A percentile compares a stretch with the other conserved stretches of the same genome.
Conservation (phyloP, 1,140 invertebrate species). For the Vanessa atalanta region DNA sequence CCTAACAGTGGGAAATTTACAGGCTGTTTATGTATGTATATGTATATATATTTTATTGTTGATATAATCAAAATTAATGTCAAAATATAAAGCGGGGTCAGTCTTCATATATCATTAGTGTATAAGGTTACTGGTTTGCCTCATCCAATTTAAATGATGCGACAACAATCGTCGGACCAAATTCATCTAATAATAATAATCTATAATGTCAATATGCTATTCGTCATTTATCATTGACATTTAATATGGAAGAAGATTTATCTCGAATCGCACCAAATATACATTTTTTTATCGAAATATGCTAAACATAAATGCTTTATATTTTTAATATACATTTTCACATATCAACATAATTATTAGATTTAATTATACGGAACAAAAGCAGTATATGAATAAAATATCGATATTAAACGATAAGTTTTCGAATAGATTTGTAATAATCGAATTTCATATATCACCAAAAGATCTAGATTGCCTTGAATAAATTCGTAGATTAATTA, state of each 20-base stretch:
- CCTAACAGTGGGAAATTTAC: too few relatives aligned
- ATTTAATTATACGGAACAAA: conserved; percentile 18
- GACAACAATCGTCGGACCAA: conserved; percentile 13
- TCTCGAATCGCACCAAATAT: neutral
- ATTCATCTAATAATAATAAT: conserved; percentile 14
- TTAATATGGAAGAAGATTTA: conserved; percentile 28
- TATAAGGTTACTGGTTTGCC: conserved; percentile 37
- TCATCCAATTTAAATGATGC: conserved; percentile 33
- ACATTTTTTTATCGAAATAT: neutral
- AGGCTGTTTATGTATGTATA: too few relatives aligned
- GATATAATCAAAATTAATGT: neutral
- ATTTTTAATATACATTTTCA: neutral
- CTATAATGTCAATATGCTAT: neutral
- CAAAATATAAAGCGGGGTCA: conserved; percentile 20
- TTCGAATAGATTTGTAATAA: neutral
- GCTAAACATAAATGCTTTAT: neutral
- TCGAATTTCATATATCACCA: conserved; percentile 13
- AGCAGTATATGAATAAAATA: neutral
- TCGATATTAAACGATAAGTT: neutral
- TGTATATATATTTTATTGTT: too few relatives aligned
- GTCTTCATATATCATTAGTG: conserved; percentile 10
- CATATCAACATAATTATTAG: conserved; percentile 12
- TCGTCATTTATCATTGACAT: conserved; percentile 35
- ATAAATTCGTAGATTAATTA: too few relatives aligned
- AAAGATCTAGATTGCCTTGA: conserved; percentile 14